Conservation (phyloP, 2,797 vertebrate species). For the Phaenicophaeus curvirostris region DNA sequence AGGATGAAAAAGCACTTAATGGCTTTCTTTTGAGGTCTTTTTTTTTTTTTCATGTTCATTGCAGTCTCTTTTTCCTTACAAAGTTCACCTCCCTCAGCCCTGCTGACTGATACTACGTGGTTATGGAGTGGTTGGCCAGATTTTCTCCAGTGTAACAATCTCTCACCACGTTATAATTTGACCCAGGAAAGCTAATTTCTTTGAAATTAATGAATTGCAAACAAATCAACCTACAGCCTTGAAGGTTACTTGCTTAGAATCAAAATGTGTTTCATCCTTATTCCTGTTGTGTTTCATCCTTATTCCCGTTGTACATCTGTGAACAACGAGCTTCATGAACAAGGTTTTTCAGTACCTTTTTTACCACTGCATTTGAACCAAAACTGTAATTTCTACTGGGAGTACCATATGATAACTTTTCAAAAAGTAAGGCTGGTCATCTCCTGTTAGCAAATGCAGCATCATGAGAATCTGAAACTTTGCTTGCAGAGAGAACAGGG, state of each 20-base stretch:
- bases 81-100: not conserved
- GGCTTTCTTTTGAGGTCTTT: not conserved
- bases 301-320: not conserved
- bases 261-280: not conserved
- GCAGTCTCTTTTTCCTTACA: conserved; percentile 1
- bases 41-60: not conserved
- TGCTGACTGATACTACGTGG: not conserved
- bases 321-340: not conserved
- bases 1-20: conserved; percentile 57
- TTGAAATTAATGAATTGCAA: not conserved
- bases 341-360: not conserved
- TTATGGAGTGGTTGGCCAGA: not conserved
- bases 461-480: not conserved
- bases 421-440: not conserved
- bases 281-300: not conserved
- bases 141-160: not conserved
- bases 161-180: not conserved
- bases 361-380: not conserved
- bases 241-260: not conserved
- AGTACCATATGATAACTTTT: not conserved
- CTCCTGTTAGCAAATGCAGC: not conserved
- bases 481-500: not conserved
- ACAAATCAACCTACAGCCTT: not conserved
- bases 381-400: not conserved
- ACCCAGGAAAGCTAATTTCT: not conserved